Percentiles rank a stretch among this genome's conserved stretches.
Evolutionary conservation across 2,888 invertebrate species (phyloP).

Genomic region (Hirudinaria manillensis): DNA sequence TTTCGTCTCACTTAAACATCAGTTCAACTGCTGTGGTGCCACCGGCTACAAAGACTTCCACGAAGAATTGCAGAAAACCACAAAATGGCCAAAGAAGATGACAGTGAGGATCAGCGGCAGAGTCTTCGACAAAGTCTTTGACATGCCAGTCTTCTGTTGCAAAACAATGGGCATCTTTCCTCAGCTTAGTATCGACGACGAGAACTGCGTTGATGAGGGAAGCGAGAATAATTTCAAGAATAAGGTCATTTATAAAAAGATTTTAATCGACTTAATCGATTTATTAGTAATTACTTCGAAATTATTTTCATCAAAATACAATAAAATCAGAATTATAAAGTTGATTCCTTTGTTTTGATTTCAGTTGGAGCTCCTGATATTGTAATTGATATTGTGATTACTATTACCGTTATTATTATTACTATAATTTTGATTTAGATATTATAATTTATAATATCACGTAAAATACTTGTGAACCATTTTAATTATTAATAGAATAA

Average conservation of each 20-base stretch:
- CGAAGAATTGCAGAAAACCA: background rate
- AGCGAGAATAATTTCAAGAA: background rate
- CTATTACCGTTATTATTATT: too few species aligned
- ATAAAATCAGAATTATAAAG: too few species aligned
- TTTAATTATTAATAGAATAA: too few species aligned
- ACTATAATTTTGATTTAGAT: too few species aligned
- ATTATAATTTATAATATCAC: too few species aligned
- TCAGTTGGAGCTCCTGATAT: too few species aligned
- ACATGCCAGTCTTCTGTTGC: slow-evolving; percentile 5
- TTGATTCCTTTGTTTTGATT: too few species aligned
- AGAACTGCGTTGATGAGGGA: background rate
- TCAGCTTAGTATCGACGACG: background rate
- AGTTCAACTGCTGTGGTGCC: slow-evolving; percentile 20
- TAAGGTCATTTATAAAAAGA: background rate
- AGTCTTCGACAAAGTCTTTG: background rate
- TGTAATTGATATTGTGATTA: too few species aligned
- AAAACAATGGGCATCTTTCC: background rate
- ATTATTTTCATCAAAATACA: too few species aligned
- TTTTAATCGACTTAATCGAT: too few species aligned
- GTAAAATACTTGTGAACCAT: too few species aligned
- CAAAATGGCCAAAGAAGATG: background rate
- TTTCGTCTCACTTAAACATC: background rate
- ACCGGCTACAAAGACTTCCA: slow-evolving; percentile 10
- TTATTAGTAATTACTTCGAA: too few species aligned
- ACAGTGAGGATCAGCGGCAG: background rate